Conservation (phyloP, 2,113 vertebrate genomes). For the Festucalex cinctus region DNA sequence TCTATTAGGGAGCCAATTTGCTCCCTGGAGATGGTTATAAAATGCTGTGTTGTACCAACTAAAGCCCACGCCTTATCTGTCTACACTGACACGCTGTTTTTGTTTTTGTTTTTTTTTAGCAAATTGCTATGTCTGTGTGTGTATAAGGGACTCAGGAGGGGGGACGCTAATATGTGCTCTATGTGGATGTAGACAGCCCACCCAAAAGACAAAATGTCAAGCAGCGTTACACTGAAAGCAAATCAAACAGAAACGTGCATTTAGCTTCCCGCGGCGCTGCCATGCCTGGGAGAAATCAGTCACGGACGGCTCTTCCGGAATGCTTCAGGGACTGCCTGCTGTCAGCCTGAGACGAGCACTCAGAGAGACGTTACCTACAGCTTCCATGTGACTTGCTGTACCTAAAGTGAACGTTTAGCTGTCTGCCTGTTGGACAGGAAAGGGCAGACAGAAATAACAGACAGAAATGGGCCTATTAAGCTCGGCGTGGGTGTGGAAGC, state of each 20-base stretch:
- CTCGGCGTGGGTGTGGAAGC: not conserved
- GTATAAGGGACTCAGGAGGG: not conserved
- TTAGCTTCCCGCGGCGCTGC: constrained; percentile 57
- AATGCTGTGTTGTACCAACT: not conserved
- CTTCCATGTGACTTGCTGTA: constrained; percentile 50
- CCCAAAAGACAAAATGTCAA: constrained; percentile 47
- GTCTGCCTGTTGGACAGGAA: constrained; percentile 35
- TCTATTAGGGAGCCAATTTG: not conserved
- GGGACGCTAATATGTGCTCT: not conserved
- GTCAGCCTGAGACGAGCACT: constrained; percentile 60
- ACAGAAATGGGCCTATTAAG: constrained; percentile 16
- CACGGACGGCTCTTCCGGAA: constrained; percentile 48
- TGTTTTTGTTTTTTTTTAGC: not conserved
- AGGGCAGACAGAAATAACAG: constrained; percentile 30
- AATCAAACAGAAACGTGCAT: constrained; percentile 58
- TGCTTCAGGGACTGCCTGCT: constrained; percentile 62
- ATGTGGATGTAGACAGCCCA: constrained; percentile 18
- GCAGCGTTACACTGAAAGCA: constrained; percentile 39
- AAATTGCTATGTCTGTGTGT: not conserved
- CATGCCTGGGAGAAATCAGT: constrained; percentile 63
- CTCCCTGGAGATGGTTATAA: not conserved
- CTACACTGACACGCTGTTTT: not conserved
- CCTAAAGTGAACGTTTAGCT: constrained; percentile 63
- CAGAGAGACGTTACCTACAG: constrained; percentile 44
- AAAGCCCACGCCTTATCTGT: not conserved